Percentiles rank a stretch among this genome's conserved stretches.
Evolutionary conservation across 2,113 vertebrate species (phyloP).

Genomic region (Shinisaurus crocodilurus): DNA sequence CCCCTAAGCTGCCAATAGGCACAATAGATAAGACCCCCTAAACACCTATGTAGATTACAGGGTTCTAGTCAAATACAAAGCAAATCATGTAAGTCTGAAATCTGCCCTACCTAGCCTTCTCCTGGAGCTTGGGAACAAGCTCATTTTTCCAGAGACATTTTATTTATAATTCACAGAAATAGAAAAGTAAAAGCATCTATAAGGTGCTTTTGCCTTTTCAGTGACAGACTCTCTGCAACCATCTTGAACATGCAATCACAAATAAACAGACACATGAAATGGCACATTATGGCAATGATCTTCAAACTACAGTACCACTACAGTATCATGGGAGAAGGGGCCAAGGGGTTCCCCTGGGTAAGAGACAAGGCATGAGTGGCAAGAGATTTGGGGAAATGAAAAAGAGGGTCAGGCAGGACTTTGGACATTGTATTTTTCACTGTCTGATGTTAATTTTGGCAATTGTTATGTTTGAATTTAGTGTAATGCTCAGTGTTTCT

Average conservation of each 20-base stretch:
- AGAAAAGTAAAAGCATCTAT: not conserved
- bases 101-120: not conserved
- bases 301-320: not conserved
- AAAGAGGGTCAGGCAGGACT: not conserved
- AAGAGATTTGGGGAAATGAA: not conserved
- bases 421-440: constrained; percentile 15
- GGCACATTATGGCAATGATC: not conserved
- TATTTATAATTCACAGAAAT: not conserved
- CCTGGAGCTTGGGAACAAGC: not conserved
- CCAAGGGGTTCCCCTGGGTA: not conserved
- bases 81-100: not conserved
- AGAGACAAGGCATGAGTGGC: not conserved
- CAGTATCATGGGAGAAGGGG: not conserved
- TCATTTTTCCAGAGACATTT: not conserved
- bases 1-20: too few species aligned
- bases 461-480: not conserved
- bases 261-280: not conserved
- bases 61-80: not conserved
- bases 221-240: not conserved
- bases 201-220: not conserved
- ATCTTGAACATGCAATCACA: not conserved
- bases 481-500: not conserved
- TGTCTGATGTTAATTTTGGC: not conserved
- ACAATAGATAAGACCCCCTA: too few species aligned
- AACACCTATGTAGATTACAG: not conserved